Evolutionary conservation across 2,888 invertebrate genomes (phyloP).

Genomic region (Heliconius cydno): DNA sequence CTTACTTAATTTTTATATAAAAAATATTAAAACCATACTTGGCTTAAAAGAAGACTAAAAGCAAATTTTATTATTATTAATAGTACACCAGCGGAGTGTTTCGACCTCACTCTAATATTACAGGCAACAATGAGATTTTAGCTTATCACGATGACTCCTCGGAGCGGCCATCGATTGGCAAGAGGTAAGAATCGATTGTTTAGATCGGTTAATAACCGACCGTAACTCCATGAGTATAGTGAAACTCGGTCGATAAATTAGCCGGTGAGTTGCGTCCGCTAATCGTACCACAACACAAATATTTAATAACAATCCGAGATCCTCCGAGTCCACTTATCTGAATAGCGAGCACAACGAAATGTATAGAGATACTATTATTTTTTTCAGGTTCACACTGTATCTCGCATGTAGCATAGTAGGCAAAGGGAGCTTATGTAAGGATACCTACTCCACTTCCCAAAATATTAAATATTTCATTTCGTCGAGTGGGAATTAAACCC

Average conservation of each 20-base stretch:
- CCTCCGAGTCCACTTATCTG: constrained; percentile 81
- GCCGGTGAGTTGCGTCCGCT: constrained; percentile 77
- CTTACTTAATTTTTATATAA: not conserved
- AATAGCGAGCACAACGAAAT: constrained; percentile 58
- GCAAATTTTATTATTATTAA: constrained; percentile 42
- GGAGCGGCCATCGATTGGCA: constrained; percentile 43
- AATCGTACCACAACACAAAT: constrained; percentile 83
- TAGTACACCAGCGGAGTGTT: constrained; percentile 20
- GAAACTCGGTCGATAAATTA: constrained; percentile 71
- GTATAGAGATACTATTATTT: constrained; percentile 54
- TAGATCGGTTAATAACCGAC: constrained; percentile 51
- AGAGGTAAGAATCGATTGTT: constrained; percentile 54
- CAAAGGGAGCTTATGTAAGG: too few relatives aligned
- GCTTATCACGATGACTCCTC: constrained; percentile 40
- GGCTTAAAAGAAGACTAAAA: not conserved
- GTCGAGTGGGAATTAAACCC: too few relatives aligned
- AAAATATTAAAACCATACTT: not conserved
- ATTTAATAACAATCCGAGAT: constrained; percentile 83
- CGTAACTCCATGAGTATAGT: constrained; percentile 37
- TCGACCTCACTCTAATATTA: constrained; percentile 32
- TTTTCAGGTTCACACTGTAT: too few relatives aligned
- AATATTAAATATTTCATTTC: too few relatives aligned
- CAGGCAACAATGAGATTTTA: constrained; percentile 36
- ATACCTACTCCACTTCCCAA: too few relatives aligned
- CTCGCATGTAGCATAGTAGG: too few relatives aligned